Conservation (phyloP, 2,797 vertebrate species). For the Lithobates pipiens region DNA sequence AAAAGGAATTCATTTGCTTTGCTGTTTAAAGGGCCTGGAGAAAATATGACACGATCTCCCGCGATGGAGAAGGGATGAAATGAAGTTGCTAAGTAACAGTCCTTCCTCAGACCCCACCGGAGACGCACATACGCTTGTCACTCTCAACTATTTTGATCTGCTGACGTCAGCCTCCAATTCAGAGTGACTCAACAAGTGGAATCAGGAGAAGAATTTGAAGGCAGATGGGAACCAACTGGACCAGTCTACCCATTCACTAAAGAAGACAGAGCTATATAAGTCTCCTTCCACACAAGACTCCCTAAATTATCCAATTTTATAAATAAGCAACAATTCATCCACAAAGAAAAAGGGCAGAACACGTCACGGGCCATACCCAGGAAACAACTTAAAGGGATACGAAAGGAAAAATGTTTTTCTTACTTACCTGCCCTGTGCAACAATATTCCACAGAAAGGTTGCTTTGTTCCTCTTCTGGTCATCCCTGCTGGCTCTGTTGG, state of each 20-base stretch:
- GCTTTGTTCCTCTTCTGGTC: too few relatives aligned
- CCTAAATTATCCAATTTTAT: not conserved
- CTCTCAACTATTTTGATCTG: slow-evolving; percentile 41
- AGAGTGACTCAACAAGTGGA: slow-evolving; percentile 39
- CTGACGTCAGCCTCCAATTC: slow-evolving; percentile 36
- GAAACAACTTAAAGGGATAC: too few relatives aligned
- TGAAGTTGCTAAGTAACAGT: slow-evolving; percentile 46
- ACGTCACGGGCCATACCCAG: too few relatives aligned
- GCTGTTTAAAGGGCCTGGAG: slow-evolving; percentile 9
- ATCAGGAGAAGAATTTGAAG: not conserved
- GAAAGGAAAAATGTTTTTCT: too few relatives aligned
- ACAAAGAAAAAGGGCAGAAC: not conserved
- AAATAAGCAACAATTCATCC: not conserved
- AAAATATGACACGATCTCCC: slow-evolving; percentile 7
- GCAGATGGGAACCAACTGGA: slow-evolving; percentile 14
- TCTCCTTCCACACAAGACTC: not conserved
- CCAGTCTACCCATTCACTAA: not conserved
- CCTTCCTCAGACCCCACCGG: slow-evolving; percentile 5
- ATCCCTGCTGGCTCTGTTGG: too few relatives aligned
- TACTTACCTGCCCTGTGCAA: too few relatives aligned
- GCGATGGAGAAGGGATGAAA: slow-evolving; percentile 11
- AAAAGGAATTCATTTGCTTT: slow-evolving; percentile 1
- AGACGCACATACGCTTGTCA: slow-evolving; percentile 34
- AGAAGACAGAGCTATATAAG: not conserved
- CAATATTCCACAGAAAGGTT: too few relatives aligned